Base-by-base conservation (phyloP, 2,797 vertebrate species). In the Galago senegalensis region DNA sequence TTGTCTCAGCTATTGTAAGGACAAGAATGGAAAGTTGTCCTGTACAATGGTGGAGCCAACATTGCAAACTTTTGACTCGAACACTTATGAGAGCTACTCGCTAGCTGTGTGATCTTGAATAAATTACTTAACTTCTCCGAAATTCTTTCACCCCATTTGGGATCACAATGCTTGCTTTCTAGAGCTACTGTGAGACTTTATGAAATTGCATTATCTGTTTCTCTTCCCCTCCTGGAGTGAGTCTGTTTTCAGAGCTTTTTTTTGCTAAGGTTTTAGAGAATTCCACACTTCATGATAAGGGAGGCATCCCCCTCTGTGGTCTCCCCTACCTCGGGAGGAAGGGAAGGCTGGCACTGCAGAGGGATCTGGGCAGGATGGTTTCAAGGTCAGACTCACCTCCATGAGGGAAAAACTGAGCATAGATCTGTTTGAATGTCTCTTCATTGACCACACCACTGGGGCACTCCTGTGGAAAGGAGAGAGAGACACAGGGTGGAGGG, bases 361-460 rank as follows among this genome's bases (percentile, higher is more conserved):
- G 56, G 79, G 40, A 4, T 11, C 31, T 0, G 1, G 10, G 27
- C 31, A 29, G 40, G 89, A 16, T 7, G 21, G 73, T 43, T 29
- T 43, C 37, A 40, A 93, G 65, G 85, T 27, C 17, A 8, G 0
- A 88, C 99, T 99, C 98, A 99, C 99, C 99, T 99, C 99, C 99
- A 13, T 99, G 99, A 97, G 99, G 99, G 96, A 99, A 99, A 98
- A 99, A 99, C 98, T 99, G 99, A 84, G 99, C 99, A 70, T 99
- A 99, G 98, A 99, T 99, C 98, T 99, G 99, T 98, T 99, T 99
- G 97, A 99, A 99, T 0, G 99, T 99, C 91, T 99, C 99, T 97
- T 99, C 99, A 37, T 99, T 99, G 97, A 99, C 99, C 83, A 99
- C 99, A 21, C 99, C 99, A 21, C 99, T 99, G 67, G 99, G 99